phyloP scores from a whole-genome alignment of 2,888 invertebrate genomes.

The Phortica magna region DNA sequence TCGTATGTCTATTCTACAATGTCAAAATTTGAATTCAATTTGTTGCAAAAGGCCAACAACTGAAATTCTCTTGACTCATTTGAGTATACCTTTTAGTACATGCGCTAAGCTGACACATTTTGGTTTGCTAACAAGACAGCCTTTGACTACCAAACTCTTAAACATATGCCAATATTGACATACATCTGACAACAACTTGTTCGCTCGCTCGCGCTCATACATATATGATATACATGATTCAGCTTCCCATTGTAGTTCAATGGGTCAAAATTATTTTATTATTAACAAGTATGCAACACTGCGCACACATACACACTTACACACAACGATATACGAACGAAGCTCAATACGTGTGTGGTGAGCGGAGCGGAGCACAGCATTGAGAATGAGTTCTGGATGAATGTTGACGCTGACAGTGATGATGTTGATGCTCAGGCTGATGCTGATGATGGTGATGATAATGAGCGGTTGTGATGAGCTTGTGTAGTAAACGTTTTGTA shows the following conservation, averaged over 20 bases:
- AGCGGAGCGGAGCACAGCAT: no score
- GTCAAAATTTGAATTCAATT: no score
- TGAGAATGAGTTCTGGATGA: not conserved
- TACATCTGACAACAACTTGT: not conserved
- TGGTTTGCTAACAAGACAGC: no score
- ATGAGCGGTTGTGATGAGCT: not conserved
- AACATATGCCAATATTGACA: not conserved
- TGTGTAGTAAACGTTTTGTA: conserved; percentile 18
- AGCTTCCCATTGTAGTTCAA: conserved; percentile 32
- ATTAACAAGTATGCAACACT: not conserved
- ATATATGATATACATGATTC: conserved; percentile 1
- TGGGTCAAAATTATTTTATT: conserved; percentile 31
- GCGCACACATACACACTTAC: no score
- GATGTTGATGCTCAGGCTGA: not conserved
- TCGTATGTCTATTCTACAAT: no score
- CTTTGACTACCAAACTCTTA: not conserved
- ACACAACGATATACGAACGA: no score
- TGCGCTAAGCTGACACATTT: no score
- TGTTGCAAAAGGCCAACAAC: no score
- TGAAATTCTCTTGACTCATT: no score
- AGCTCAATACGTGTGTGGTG: no score
- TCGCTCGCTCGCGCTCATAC: not conserved
- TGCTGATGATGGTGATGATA: not conserved
- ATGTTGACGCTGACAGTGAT: not conserved
- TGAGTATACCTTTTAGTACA: no score